phyloP scores from a whole-genome alignment of 2,888 invertebrate genomes.

The Incurvaria masculella region DNA sequence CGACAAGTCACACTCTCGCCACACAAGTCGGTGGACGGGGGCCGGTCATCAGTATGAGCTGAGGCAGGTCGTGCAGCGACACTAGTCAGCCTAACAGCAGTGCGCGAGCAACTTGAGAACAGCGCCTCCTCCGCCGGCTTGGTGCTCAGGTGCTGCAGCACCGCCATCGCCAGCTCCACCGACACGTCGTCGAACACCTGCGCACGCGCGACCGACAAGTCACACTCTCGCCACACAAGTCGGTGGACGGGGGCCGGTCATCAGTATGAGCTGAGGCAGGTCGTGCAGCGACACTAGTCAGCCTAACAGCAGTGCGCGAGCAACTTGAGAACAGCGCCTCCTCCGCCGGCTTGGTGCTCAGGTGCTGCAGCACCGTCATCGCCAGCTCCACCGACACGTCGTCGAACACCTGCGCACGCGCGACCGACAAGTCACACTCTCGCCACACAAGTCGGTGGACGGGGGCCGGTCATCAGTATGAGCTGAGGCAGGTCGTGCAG shows the following conservation, averaged over 20 bases:
- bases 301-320: slow-evolving; percentile 68
- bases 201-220: too few species aligned
- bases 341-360: slow-evolving; percentile 75
- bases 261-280: slow-evolving; percentile 84
- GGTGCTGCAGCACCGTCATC: slow-evolving; percentile 88
- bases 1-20: too few species aligned
- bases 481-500: slow-evolving; percentile 82
- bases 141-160: slow-evolving; percentile 82
- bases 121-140: slow-evolving; percentile 78
- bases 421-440: too few species aligned
- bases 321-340: slow-evolving; percentile 78
- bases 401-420: slow-evolving; percentile 91
- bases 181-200: slow-evolving; percentile 94
- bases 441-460: slow-evolving; percentile 78
- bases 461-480: slow-evolving; percentile 90
- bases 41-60: slow-evolving; percentile 90
- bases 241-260: slow-evolving; percentile 88
- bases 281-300: slow-evolving; percentile 78
- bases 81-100: slow-evolving; percentile 72
- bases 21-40: slow-evolving; percentile 80
- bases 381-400: slow-evolving; percentile 89
- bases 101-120: slow-evolving; percentile 74
- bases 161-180: slow-evolving; percentile 87
- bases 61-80: slow-evolving; percentile 79
- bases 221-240: too few species aligned